Conservation (phyloP, 2,113 vertebrate species). For the Sigmodon hispidus region DNA sequence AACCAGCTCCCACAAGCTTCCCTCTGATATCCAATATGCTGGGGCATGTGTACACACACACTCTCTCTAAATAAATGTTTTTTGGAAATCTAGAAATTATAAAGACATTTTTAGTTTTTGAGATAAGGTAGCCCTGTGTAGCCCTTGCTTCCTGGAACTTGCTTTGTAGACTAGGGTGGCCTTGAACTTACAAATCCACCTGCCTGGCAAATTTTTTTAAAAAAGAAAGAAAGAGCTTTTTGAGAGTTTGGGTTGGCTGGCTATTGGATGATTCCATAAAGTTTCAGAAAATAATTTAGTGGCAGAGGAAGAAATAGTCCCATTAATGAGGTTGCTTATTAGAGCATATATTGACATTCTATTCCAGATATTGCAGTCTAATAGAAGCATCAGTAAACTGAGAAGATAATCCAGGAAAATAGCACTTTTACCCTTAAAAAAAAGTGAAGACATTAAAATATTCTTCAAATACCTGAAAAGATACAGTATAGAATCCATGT, state of each 20-base stretch:
- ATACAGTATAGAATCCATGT: neutral
- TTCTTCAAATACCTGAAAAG: constrained; percentile 30
- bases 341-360: neutral
- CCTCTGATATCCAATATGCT: neutral
- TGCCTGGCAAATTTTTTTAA: neutral
- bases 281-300: constrained; percentile 57
- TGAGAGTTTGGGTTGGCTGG: constrained; percentile 34
- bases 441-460: constrained; percentile 13
- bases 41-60: neutral
- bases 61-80: neutral
- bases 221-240: constrained; percentile 61
- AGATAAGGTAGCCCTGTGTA: too few relatives aligned
- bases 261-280: constrained; percentile 18
- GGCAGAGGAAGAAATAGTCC: constrained; percentile 33
- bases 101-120: neutral
- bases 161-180: too few relatives aligned
- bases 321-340: constrained; percentile 4
- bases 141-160: too few relatives aligned
- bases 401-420: constrained; percentile 32
- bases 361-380: constrained; percentile 15
- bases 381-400: constrained; percentile 26
- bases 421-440: constrained; percentile 34
- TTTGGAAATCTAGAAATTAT: neutral
- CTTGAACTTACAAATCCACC: too few relatives aligned
- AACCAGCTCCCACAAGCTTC: neutral